Conservation (phyloP, 2,113 vertebrate species). For the Capra hircus region DNA sequence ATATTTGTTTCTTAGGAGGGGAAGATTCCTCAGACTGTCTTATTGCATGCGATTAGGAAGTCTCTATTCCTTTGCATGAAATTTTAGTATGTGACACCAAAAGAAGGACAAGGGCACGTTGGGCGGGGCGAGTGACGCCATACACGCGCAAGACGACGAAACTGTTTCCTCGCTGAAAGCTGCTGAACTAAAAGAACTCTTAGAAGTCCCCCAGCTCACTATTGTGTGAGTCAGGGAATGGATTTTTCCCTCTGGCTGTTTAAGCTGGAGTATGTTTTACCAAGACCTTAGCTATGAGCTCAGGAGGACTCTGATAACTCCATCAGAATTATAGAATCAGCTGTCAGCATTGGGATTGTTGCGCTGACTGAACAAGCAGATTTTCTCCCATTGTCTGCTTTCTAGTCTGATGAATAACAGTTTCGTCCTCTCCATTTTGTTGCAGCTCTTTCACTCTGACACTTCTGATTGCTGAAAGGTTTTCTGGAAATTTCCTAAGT, state of each 20-base stretch:
- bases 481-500: slow-evolving; percentile 47
- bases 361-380: neutral
- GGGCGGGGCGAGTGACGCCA: fast-evolving
- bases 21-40: neutral
- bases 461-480: slow-evolving; percentile 43
- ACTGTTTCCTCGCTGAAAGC: neutral
- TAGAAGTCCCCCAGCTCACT: neutral
- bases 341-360: neutral
- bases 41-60: neutral
- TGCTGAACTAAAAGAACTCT: neutral
- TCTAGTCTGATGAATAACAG: neutral
- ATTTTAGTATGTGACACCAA: neutral
- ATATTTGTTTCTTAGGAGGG: neutral
- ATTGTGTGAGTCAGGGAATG: neutral
- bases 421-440: neutral
- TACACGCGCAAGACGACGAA: fast-evolving
- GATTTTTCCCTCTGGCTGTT: neutral
- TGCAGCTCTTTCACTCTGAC: slow-evolving; percentile 32
- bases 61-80: neutral
- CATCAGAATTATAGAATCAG: neutral
- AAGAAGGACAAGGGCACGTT: fast-evolving
- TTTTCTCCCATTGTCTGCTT: neutral
- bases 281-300: neutral
- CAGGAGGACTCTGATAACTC: neutral
- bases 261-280: neutral